Base-by-base conservation (phyloP, 2,797 vertebrate genomes). In the Telmatherina bonti region DNA sequence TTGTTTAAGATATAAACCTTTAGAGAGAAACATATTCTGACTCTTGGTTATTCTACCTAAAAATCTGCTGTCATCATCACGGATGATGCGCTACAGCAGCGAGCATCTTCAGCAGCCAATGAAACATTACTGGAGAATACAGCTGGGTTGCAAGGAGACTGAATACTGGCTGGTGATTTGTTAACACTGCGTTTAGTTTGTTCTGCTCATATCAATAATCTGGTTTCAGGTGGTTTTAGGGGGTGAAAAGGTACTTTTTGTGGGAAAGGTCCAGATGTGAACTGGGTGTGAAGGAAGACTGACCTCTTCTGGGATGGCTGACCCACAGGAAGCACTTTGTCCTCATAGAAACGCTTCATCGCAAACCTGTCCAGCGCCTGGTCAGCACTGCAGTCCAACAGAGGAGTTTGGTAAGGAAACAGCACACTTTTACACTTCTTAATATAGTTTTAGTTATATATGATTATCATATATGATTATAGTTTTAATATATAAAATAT, bases 271-370 rank as follows among this genome's bases (percentile, higher is more conserved):
- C 67, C 74, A 29, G 33, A 38, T 18, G 18, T 30, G 69, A 78
- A 81, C 60, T 86, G 70, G 56, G 76, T 71, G 53, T 24, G 73
- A 62, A 57, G 35, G 33, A 65, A 62, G 30, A 92, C 96, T 83
- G 89, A 99, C 98, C 98, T 97, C 90, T 94, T 97, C 94, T 99
- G 97, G 1, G 98, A 99, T 0, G 97, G 98, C 74, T 99, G 98
- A 11, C 96, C 96, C 49, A 98, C 96, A 15, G 98, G 97, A 85
- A 98, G 95, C 51, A 99, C 96, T 93, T 99, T 99, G 91, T 99
- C 97, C 93, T 99, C 98, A 35, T 99, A 99, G 92, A 99, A 99
- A 26, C 97, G 95, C 89, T 97, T 99, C 98, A 99, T 99, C 79
- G 98, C 98, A 84, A 99, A 99, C 56, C 97, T 94, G 93, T 99